Base-by-base conservation (phyloP, 2,888 invertebrate genomes). In the Phoenoteleia sp. region DNA sequence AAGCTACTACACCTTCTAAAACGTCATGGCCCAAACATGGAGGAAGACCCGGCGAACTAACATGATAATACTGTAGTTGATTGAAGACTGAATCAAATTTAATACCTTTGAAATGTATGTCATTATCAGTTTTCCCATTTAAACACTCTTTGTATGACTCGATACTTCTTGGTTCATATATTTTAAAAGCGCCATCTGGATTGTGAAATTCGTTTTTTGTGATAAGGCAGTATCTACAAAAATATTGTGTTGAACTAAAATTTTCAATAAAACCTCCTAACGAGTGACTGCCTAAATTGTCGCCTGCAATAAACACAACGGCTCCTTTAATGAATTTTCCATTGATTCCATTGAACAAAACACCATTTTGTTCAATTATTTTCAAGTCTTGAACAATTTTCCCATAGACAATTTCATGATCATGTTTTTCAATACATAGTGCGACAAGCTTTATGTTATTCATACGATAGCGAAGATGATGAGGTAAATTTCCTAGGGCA, bases 191-290 rank as follows among this genome's bases (percentile, higher is more conserved):
- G 9, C 42, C 33, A 21, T 56, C 33, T 9, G 52, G 45, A n/a
- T 11, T 21, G 39, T 58, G 0, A 64, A 62, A 75, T 42, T 47
- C 9, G 9, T 47, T 9, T 52, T 54, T 60, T 0, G n/a, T 54
- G 3, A 81, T 23, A 1, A 69, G 39, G 29, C 79, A 79, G 56
- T 47, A 84, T 17, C 83, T 9, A 64, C 79, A 84, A 66, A 84
- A 79, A 39, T 67, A 84, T 17, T 60, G 9, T 3, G 83, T 17
- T 11, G 27, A 64, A 49, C 74, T 69, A 80, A 91, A 91, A 82
- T 88, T 90, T 88, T 89, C 88, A 45, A 19, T 33, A 85, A 88
- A 91, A 9, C 90, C 91, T 21, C 90, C 91, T 36, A 91, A 80
- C 83, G 89, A 85, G 60, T 91, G 90, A 67, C 87, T 60, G 3